phyloP scores from a whole-genome alignment of 30 jellyfish, hydroid and myxozoan genomes.

The Aurelia sp. region DNA sequence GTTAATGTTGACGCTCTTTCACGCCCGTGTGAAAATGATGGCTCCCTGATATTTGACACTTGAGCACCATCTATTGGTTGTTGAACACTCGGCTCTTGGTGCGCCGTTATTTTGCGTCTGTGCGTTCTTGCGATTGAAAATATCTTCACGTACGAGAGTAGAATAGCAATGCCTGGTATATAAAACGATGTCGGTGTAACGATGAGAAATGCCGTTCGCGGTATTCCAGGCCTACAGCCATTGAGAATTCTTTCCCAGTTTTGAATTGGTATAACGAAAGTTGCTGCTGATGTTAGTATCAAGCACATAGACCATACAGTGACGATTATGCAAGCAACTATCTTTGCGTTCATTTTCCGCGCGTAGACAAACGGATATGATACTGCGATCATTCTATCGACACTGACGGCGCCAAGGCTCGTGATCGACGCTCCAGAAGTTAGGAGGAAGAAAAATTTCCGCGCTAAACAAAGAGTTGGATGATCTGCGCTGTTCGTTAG shows the following conservation, averaged over 20 bases:
- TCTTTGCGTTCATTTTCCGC: slow-evolving; percentile 50
- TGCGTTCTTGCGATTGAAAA: slow-evolving; percentile 73
- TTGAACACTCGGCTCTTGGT: slow-evolving; percentile 56
- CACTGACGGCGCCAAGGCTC: slow-evolving; percentile 77
- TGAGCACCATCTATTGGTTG: slow-evolving; percentile 12
- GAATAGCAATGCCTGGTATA: slow-evolving; percentile 75
- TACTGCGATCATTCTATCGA: slow-evolving; percentile 78
- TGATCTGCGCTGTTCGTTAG: background rate
- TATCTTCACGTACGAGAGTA: slow-evolving; percentile 74
- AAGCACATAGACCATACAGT: slow-evolving; percentile 70
- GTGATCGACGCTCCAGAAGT: slow-evolving; percentile 81
- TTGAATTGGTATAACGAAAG: slow-evolving; percentile 25
- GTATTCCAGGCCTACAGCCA: slow-evolving; percentile 81
- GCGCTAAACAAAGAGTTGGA: slow-evolving; percentile 27
- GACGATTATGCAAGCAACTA: slow-evolving; percentile 39
- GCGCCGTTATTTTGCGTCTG: slow-evolving; percentile 61
- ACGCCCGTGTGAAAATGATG: slow-evolving; percentile 1
- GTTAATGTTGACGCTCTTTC: slow-evolving; percentile 22
- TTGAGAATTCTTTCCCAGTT: slow-evolving; percentile 56
- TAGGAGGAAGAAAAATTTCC: slow-evolving; percentile 71
- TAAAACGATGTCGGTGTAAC: slow-evolving; percentile 81
- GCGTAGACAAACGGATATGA: slow-evolving; percentile 72
- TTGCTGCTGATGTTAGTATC: slow-evolving; percentile 55
- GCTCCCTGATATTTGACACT: slow-evolving; percentile 3
- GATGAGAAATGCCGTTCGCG: slow-evolving; percentile 60